Base-by-base conservation (phyloP, 1,140 invertebrate genomes). In the Drosophila rhopaloa region DNA sequence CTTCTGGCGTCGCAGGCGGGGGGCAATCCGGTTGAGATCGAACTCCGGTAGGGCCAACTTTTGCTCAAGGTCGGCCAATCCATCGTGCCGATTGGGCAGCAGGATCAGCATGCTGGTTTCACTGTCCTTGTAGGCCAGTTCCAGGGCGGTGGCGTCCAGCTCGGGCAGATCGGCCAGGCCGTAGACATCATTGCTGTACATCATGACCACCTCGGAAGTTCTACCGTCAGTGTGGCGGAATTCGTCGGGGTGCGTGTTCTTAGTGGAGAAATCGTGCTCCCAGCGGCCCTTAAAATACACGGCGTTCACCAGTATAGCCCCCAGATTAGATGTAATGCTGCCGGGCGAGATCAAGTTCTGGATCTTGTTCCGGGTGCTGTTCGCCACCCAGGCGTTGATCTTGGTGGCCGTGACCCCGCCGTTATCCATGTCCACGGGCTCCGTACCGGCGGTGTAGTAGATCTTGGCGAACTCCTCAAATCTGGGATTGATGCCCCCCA, bases 201-300 rank as follows among this genome's bases (percentile, higher is more conserved):
- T 92, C 88, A 91, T 92, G 55, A 77, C 50, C 46, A 92, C 91
- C 4, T 40, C 53, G 14, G 82, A 46, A 9, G 50, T 14, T 0
- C 16, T 35, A 4, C 56, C 57, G n/a, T 54, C 41, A 1, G 40
- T 56, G 40, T 79, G 40, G 0, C 40, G 54, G 54, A 92, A 92
- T 19, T 70, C 65, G 13, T 35, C 40, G 10, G 59, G 19, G 2
- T 43, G 51, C 1, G 91, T 92, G 16, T 86, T 88, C 58, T 65
- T 67, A 8, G 53, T 50, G 9, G 84, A 82, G 56, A 92, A 92
- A 35, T 86, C 81, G 4, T 72, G 79, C 19, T 61, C 75, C 91
- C 91, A 92, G 8, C 65, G 82, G 0, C 81, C 88, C 67, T 84
- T 90, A 35, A 92, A 91, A 63, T 91, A 85, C 7, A 92, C 81